Evolutionary conservation across 2,797 vertebrate species (phyloP).

Genomic region (Sebastes reedi): DNA sequence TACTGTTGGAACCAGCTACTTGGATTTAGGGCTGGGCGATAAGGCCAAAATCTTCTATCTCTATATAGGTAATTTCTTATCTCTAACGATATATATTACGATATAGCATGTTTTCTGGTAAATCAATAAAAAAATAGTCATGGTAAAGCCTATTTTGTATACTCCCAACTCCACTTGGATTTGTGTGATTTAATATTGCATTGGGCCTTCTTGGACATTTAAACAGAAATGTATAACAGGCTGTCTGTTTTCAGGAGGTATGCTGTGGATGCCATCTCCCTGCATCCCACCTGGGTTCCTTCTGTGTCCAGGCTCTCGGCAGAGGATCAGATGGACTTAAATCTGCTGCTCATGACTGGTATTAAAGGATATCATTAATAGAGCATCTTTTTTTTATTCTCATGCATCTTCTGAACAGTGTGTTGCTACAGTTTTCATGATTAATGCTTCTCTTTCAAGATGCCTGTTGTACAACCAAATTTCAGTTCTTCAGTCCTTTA

Average conservation of each 20-base stretch:
- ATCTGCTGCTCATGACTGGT: slow-evolving; percentile 76
- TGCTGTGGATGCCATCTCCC: slow-evolving; percentile 49
- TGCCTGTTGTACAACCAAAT: neutral
- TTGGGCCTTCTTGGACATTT: neutral
- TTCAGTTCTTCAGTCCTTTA: neutral
- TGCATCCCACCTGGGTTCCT: slow-evolving; percentile 70
- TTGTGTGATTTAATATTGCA: neutral
- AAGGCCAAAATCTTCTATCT: too few species aligned
- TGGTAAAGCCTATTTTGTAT: too few species aligned
- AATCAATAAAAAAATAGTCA: too few species aligned
- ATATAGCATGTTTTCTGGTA: too few species aligned
- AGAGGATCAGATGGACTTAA: slow-evolving; percentile 67
- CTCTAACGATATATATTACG: too few species aligned
- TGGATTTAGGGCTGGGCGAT: too few species aligned
- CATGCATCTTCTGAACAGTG: neutral
- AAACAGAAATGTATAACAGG: neutral
- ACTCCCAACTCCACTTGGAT: neutral
- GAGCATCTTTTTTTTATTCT: neutral
- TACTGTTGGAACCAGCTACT: neutral
- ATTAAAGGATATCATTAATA: neutral
- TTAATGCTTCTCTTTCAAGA: neutral
- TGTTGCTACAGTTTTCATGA: neutral
- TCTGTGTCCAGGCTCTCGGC: slow-evolving; percentile 30
- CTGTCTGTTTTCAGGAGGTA: slow-evolving; percentile 55
- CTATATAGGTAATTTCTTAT: too few species aligned